Base-by-base conservation (phyloP, 1,140 invertebrate genomes). In the Philopotamus ludificatus region DNA sequence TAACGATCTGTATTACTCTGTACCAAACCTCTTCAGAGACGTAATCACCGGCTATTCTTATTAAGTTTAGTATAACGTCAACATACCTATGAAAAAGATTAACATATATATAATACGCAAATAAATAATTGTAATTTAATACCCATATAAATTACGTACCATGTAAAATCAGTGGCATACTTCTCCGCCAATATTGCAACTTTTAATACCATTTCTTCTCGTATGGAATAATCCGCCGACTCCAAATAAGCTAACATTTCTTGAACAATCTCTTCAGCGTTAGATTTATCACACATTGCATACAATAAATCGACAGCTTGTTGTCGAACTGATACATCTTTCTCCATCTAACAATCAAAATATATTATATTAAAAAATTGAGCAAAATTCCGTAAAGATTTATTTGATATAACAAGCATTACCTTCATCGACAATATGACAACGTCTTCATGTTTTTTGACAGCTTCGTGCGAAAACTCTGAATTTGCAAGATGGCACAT, bases 191-290 rank as follows among this genome's bases (percentile, higher is more conserved):
- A 81, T 75, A 99, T 99, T 23, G 98, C 98, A 61, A 99, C 97
- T 84, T 99, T 99, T 7, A 99, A 81, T 9, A 98, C 98, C 97
- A 99, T 99, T 83, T 99, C 98, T 82, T 99, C 98, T 71, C 97
- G 85, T 73, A 99, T 99, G 16, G 97, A 99, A 81, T 99, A 99
- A 82, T 99, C 98, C 25, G 98, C 97, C 12, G 96, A 97, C 83
- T 99, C 97, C 63, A 99, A 81, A 78, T 99, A 99, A 73, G 95
- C 93, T 39, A 99, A 83, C 98, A 99, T 99, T 81, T 99, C 97
- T 76, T 97, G 94, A 1, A 99, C 98, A 77, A 99, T 99, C 82
- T 99, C 96, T 79, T 98, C 97, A 10, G 97, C 95, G 82, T 99
- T 99, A 58, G 93, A 95, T 73, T 97, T 93, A 79, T 99, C 98